These are phyloP conservation scores for Bellardia pandia DNA, from an alignment of 2,888 invertebrate genomes.

Conservation along the genomic window DNA sequence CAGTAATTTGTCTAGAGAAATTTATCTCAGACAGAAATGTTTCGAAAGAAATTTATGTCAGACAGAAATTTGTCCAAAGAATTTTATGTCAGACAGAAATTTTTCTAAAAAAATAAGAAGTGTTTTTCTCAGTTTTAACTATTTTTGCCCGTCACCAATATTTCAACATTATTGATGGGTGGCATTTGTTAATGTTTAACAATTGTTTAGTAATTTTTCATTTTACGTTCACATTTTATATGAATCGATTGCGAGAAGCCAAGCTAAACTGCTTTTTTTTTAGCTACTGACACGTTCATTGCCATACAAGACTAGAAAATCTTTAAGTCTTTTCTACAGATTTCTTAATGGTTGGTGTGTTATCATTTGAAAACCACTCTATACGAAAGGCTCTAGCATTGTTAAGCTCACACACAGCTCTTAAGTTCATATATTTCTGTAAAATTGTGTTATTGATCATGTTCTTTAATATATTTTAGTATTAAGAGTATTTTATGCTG, in stretches of 20 bases:
- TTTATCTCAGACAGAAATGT: no score
- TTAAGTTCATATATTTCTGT: constrained; percentile 26
- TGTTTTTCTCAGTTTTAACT: no score
- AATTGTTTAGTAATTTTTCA: constrained; percentile 71
- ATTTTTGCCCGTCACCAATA: constrained; percentile 11
- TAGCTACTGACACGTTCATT: constrained; percentile 47
- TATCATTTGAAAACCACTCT: constrained; percentile 66
- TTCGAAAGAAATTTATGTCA: no score
- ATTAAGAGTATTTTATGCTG: constrained; percentile 10
- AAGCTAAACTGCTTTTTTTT: constrained; percentile 21
- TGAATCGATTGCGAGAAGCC: constrained; percentile 16
- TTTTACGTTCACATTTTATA: constrained; percentile 38
- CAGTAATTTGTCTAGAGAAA: no score
- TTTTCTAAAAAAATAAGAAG: no score
- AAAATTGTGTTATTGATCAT: constrained; percentile 47
- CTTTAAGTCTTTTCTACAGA: constrained; percentile 63
- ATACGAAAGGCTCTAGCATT: constrained; percentile 4
- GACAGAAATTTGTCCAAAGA: no score
- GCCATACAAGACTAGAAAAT: not conserved
- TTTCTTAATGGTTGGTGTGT: constrained; percentile 60
- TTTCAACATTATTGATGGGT: constrained; percentile 68
- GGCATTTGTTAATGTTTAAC: constrained; percentile 70
- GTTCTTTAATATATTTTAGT: constrained; percentile 11
- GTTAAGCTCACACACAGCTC: constrained; percentile 3
- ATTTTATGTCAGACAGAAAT: no score